Conservation (phyloP, 2,888 invertebrate genomes). For the Pycnomerus fuliginosus region DNA sequence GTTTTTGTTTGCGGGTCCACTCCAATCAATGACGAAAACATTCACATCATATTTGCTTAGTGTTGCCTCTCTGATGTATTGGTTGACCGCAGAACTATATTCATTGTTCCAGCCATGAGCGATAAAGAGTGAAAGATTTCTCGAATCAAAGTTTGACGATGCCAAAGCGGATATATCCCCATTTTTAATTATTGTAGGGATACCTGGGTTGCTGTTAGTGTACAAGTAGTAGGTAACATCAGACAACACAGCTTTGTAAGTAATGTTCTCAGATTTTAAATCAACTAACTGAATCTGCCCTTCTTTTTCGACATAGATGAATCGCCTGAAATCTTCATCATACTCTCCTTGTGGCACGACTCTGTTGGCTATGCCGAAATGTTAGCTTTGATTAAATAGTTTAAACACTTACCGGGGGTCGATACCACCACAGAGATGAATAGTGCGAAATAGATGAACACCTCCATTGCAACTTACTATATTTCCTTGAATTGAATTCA, state of each 20-base stretch:
- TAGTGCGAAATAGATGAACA: too few relatives aligned
- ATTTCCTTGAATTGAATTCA: too few relatives aligned
- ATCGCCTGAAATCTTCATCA: slow-evolving; percentile 12
- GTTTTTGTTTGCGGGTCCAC: slow-evolving; percentile 28
- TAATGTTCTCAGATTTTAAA: slow-evolving; percentile 1
- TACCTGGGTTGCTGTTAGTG: slow-evolving; percentile 25
- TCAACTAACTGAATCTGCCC: slow-evolving; percentile 11
- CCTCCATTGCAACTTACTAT: too few relatives aligned
- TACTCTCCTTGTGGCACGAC: slow-evolving; percentile 3
- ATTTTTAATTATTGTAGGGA: slow-evolving; percentile 17
- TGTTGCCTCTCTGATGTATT: slow-evolving; percentile 30
- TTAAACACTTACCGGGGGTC: too few relatives aligned
- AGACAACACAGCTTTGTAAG: slow-evolving; percentile 12
- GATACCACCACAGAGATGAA: too few relatives aligned
- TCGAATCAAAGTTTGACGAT: slow-evolving; percentile 27
- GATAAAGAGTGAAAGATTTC: slow-evolving; percentile 37
- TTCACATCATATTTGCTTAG: slow-evolving; percentile 38
- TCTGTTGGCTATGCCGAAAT: too few relatives aligned
- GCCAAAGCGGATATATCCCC: slow-evolving; percentile 17
- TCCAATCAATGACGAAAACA: slow-evolving; percentile 46
- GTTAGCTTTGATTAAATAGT: too few relatives aligned
- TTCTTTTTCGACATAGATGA: slow-evolving; percentile 7
- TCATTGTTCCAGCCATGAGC: slow-evolving; percentile 45
- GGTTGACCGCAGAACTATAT: slow-evolving; percentile 33
- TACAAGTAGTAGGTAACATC: slow-evolving; percentile 36